Evolutionary conservation across 2,888 invertebrate species (phyloP), one percentile per base, ranked within the genome.

Genomic region (Acholoe squamosa): DNA sequence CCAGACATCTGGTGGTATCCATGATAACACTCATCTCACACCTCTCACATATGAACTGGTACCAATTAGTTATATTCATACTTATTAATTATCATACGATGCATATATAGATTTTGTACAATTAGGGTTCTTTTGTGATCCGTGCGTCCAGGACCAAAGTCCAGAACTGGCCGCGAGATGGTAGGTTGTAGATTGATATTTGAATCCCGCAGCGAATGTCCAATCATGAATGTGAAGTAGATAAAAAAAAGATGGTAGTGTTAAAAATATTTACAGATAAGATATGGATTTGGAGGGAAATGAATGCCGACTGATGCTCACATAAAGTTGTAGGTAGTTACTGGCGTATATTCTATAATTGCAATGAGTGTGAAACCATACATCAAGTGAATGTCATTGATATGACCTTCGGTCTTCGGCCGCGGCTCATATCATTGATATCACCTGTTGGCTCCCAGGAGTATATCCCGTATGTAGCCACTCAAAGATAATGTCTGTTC

Each of bases 71-170:
- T 71, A 71, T 25, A 71, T 71, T 71, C 28, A 71, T 71, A 71
- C 71, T 71, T 71, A 25, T 71, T 71, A 28, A 71, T 71, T 71
- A 71, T 61, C 3, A 7, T 10, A 43, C 10, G 5, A 43, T 43
- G 10, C 10, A 43, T 43, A 43, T 61, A 71, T 28, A 25, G 28
- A 71, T 71, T 71, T 71, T 71, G 71, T 71, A 71, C 71, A 71
- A 71, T 71, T 71, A 71, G 71, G 25, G n/a, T 71, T 61, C 14
- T 71, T 71, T 71, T 71, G 71, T 71, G 71, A 71, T 71, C 25
- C 12, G 71, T 71, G 31, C 28, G 71, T 28, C 25, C 31, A 25
- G 31, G 71, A 16, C 28, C 28, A 14, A 71, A 25, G 19, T 28
- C 25, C 71, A n/a, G 28, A 71, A 28, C 25, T n/a, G 25, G n/a